These are phyloP conservation scores for Microlaimidae sp. DNA, from an alignment of 2,888 invertebrate genomes.

Conservation along the genomic window DNA sequence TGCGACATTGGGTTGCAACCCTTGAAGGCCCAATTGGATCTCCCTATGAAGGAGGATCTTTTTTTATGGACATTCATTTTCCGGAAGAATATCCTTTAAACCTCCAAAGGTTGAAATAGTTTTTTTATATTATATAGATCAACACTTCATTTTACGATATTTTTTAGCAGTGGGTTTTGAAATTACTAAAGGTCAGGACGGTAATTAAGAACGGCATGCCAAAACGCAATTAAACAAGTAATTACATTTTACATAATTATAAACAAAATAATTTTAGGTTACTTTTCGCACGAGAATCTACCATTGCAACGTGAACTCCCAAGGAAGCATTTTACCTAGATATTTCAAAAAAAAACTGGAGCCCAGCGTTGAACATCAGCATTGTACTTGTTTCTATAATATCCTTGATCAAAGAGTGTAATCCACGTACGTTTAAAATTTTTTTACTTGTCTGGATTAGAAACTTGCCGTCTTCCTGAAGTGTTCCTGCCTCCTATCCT, in stretches of 20 bases:
- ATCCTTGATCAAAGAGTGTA: slow-evolving; percentile 90
- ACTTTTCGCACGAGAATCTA: slow-evolving; percentile 88
- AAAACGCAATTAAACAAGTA: not conserved
- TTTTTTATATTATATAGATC: not conserved
- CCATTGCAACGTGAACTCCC: slow-evolving; percentile 97
- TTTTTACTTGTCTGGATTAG: too few relatives aligned
- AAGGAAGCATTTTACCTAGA: slow-evolving; percentile 95
- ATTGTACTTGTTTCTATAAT: slow-evolving; percentile 93
- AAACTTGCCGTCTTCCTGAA: too few relatives aligned
- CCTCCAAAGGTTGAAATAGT: slow-evolving; percentile 11
- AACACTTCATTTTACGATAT: too few relatives aligned
- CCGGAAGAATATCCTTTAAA: slow-evolving; percentile 70
- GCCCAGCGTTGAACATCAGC: slow-evolving; percentile 91
- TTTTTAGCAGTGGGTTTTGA: too few relatives aligned
- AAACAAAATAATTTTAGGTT: slow-evolving; percentile 34
- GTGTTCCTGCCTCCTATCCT: too few relatives aligned
- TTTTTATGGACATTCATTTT: slow-evolving; percentile 92
- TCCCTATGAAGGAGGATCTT: slow-evolving; percentile 93
- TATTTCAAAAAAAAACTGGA: slow-evolving; percentile 96
- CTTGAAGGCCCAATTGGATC: slow-evolving; percentile 90
- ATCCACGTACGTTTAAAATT: slow-evolving; percentile 57
- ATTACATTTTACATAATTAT: not conserved
- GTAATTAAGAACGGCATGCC: too few relatives aligned
- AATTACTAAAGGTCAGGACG: too few relatives aligned
- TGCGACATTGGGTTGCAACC: slow-evolving; percentile 92